phyloP scores from a whole-genome alignment of 2,113 vertebrate species.

The Megaceryle maxima region DNA sequence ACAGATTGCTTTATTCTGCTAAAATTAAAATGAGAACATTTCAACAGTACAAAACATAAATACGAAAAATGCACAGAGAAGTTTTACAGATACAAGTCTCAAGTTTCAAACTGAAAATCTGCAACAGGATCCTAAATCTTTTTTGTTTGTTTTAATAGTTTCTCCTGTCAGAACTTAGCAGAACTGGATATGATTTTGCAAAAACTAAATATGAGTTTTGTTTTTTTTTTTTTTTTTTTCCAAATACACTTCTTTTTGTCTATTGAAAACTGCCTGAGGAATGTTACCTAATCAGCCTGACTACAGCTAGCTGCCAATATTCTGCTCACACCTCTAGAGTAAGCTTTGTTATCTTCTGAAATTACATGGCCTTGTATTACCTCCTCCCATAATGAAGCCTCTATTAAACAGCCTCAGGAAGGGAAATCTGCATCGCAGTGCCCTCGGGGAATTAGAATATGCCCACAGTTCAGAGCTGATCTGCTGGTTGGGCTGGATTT shows the following conservation, averaged over 20 bases:
- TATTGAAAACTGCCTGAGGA: neutral
- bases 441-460: neutral
- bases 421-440: neutral
- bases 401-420: neutral
- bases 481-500: neutral
- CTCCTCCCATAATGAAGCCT: neutral
- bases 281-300: neutral
- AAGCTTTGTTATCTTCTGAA: constrained; percentile 30
- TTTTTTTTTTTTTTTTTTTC: neutral
- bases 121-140: neutral
- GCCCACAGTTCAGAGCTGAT: neutral
- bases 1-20: neutral
- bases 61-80: neutral
- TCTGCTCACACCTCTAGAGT: constrained; percentile 6
- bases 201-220: neutral
- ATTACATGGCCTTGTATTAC: neutral
- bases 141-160: neutral
- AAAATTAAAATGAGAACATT: neutral
- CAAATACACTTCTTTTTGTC: neutral
- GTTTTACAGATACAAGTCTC: neutral
- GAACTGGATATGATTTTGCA: neutral
- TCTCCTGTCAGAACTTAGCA: rapidly evolving
- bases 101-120: neutral
- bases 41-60: neutral
- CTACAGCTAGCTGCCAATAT: neutral